Conservation (phyloP, 2,888 invertebrate genomes). For the Thymelicus acteon region DNA sequence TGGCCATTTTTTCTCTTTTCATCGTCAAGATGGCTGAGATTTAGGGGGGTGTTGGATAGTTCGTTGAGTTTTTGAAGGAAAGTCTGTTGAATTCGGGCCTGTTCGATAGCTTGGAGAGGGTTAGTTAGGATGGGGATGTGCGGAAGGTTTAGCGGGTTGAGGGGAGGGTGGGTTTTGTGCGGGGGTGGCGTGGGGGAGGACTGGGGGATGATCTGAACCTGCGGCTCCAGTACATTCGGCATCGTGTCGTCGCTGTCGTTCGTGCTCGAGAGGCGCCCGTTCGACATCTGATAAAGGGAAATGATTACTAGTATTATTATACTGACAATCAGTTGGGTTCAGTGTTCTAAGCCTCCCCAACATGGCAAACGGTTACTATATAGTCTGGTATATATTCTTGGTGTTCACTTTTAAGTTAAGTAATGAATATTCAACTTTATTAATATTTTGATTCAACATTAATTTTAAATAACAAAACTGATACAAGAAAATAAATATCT, state of each 20-base stretch:
- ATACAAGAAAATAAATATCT: too few relatives aligned
- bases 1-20: conserved; percentile 61
- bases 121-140: conserved; percentile 60
- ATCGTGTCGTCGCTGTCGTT: conserved; percentile 82
- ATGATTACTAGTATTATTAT: too few relatives aligned
- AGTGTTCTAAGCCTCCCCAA: too few relatives aligned
- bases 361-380: too few relatives aligned
- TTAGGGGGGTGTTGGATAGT: conserved; percentile 75
- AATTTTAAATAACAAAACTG: too few relatives aligned
- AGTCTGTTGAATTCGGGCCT: conserved; percentile 74
- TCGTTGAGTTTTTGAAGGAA: conserved; percentile 74
- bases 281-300: conserved; percentile 70
- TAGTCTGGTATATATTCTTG: too few relatives aligned
- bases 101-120: conserved; percentile 73
- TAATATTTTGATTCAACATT: too few relatives aligned
- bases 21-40: conserved; percentile 76
- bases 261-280: conserved; percentile 79
- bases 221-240: conserved; percentile 78
- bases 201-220: conserved; percentile 76
- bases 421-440: too few relatives aligned
- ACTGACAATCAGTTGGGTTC: too few relatives aligned
- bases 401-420: too few relatives aligned
- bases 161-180: conserved; percentile 51
- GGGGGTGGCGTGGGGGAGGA: conserved; percentile 67
- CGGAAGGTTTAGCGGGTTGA: conserved; percentile 51